phyloP scores from a whole-genome alignment of 2,113 vertebrate species.

The Acanthisitta chloris region DNA sequence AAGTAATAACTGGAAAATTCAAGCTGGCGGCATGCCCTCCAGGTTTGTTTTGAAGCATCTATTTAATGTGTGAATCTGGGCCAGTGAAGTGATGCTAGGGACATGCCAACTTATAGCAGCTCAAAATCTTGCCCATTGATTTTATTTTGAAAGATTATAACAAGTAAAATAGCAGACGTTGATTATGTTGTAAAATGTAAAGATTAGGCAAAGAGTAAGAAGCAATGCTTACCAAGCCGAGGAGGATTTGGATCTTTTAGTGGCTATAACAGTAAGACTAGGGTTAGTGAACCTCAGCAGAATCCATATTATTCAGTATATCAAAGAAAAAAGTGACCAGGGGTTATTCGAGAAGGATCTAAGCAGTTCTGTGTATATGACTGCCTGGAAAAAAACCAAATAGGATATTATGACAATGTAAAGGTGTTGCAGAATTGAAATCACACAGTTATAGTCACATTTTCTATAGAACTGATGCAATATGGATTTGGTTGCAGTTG shows the following conservation, averaged over 20 bases:
- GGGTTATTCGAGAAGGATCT: background rate
- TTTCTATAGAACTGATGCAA: background rate
- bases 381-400: background rate
- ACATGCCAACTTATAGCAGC: background rate
- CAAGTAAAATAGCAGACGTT: background rate
- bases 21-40: background rate
- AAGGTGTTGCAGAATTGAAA: background rate
- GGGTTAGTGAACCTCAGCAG: background rate
- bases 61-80: background rate
- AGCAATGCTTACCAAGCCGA: background rate
- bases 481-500: background rate
- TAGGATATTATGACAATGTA: background rate
- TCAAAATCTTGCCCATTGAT: background rate
- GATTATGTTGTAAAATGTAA: background rate
- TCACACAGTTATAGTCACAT: background rate
- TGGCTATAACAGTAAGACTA: background rate
- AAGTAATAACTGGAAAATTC: slow-evolving; percentile 5
- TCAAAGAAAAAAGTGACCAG: background rate
- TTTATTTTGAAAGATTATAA: background rate
- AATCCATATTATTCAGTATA: background rate
- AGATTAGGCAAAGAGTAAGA: background rate
- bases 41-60: background rate
- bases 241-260: slow-evolving; percentile 1
- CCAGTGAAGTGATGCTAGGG: background rate
- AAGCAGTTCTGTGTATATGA: background rate